Evolutionary conservation across 2,113 vertebrate species (phyloP).

Genomic region (Nyctereutes procyonoides): DNA sequence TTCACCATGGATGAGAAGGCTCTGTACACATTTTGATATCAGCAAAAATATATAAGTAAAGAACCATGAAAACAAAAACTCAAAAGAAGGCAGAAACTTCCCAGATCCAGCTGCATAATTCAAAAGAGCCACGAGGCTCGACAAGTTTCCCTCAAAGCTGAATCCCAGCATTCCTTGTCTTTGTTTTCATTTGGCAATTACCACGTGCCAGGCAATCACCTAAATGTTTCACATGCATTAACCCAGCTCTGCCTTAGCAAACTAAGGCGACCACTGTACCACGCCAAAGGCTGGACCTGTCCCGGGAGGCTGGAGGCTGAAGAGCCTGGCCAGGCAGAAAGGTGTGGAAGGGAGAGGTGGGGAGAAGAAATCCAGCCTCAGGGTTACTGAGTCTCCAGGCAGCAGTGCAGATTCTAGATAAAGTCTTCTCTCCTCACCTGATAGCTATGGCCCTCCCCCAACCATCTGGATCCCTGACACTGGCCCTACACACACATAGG

Average conservation of each 20-base stretch:
- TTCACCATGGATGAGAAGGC: neutral
- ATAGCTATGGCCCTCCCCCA: neutral
- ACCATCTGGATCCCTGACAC: neutral
- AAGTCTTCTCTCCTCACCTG: neutral
- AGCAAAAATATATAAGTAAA: no score
- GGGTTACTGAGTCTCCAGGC: neutral
- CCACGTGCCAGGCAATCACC: neutral
- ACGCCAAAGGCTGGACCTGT: neutral
- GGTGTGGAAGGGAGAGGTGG: neutral
- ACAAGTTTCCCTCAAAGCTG: slow-evolving; percentile 16
- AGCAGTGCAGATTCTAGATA: neutral
- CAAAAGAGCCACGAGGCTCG: neutral
- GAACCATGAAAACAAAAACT: neutral
- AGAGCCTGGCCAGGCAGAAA: neutral
- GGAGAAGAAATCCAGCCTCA: neutral
- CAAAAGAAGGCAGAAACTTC: neutral
- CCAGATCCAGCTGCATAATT: neutral
- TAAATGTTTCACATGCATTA: neutral
- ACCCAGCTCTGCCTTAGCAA: neutral
- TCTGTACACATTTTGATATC: neutral
- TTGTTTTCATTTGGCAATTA: neutral
- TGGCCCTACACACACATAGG: neutral
- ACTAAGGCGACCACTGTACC: neutral
- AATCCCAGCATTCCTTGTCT: neutral
- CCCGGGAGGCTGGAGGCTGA: neutral